Evolutionary conservation across 2,888 invertebrate species (phyloP), one percentile per base, ranked within the genome.

Genomic region (Heliconius erato): DNA sequence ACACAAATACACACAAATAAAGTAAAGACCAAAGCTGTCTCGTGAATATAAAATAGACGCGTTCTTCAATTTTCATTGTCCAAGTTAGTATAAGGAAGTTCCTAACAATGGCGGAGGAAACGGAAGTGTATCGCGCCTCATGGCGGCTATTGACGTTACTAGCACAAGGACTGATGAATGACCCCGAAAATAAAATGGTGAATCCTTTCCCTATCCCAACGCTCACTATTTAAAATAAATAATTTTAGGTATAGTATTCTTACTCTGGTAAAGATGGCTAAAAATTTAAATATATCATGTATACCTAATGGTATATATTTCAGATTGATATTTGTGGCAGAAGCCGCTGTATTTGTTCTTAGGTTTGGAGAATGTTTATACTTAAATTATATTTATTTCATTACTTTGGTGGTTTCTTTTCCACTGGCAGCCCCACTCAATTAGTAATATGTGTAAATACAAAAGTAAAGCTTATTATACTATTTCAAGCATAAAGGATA

Each of bases 41-140:
- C 67, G 59, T 67, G 82, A 82, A 82, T 83, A 77, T 71, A 79
- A 83, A 85, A 49, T 63, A 84, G 78, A 16, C 67, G 74, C 63
- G 72, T 65, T 84, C 81, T 85, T 84, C 63, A 80, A 77, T 78
- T 79, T 40, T 83, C 54, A 80, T 81, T 83, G 44, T 81, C 82
- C 72, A 49, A 67, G 54, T 81, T 76, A 87, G 86, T 81, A 90
- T 87, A 89, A 91, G 92, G 93, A 94, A 92, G 92, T 87, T 82
- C 79, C 85, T 87, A 89, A 89, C 88, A 92, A 90, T 90, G 88
- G 86, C 83, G 85, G 84, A 89, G 89, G 90, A 91, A 92, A 89
- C 91, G 92, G 90, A 91, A 91, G 88, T 87, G 85, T 85, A 86
- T 87, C 86, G 86, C 86, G 86, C 87, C 87, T 90, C 89, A 90